A percentile compares a stretch with the other conserved stretches of the same genome.
phyloP scores from a whole-genome alignment of 2,797 vertebrate genomes.

The Dipus sagitta region DNA sequence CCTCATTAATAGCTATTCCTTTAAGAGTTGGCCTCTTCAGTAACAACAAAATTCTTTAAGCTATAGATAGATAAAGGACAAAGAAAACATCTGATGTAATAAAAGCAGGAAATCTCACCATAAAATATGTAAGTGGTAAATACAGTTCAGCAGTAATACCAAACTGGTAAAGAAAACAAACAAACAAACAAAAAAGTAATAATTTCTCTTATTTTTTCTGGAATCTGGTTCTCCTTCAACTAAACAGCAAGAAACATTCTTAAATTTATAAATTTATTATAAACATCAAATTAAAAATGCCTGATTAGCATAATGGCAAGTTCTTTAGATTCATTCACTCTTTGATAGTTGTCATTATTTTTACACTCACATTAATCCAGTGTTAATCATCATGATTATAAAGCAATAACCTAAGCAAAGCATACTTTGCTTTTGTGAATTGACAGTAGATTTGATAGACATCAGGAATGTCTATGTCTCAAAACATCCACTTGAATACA shows the following conservation, averaged over 20 bases:
- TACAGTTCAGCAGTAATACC: background rate
- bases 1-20: background rate
- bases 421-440: background rate
- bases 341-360: background rate
- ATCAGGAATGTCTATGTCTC: background rate
- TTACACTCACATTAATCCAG: conserved; percentile 9
- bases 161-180: conserved; percentile 18
- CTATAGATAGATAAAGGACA: background rate
- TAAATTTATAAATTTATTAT: conserved; percentile 1
- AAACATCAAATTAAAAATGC: background rate
- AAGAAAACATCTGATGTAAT: background rate
- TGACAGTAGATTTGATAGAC: background rate
- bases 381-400: conserved; percentile 27
- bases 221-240: background rate
- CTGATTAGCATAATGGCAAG: background rate
- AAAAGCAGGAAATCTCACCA: background rate
- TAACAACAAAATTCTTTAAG: background rate
- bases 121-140: background rate
- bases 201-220: background rate
- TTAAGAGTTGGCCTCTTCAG: background rate
- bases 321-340: background rate
- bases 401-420: conserved; percentile 26
- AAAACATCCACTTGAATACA: background rate
- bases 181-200: no score
- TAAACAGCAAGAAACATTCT: background rate